phyloP scores from a whole-genome alignment of 1,140 invertebrate genomes.

The Oncopodura yosiiana region DNA sequence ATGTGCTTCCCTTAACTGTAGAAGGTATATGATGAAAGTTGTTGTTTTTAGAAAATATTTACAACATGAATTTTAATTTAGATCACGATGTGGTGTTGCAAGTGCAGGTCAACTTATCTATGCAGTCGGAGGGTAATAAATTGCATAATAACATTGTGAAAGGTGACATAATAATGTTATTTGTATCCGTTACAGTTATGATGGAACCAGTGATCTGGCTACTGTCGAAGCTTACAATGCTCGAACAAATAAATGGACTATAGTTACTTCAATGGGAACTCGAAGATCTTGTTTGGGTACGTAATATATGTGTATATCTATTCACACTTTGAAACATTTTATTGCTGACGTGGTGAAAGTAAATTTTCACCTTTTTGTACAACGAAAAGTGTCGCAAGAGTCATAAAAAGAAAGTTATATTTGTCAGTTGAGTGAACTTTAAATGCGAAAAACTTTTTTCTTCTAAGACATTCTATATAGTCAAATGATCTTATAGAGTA shows the following conservation, averaged over 20 bases:
- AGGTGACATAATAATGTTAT: not conserved
- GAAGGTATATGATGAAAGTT: constrained; percentile 31
- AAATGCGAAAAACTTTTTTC: no score
- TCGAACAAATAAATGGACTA: constrained; percentile 49
- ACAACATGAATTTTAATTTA: not conserved
- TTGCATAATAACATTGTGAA: not conserved
- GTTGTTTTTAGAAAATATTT: not conserved
- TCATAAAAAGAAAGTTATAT: no score
- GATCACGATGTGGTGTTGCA: constrained; percentile 54
- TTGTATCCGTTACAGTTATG: constrained; percentile 45
- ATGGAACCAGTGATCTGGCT: constrained; percentile 55
- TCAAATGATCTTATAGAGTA: no score
- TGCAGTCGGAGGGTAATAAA: constrained; percentile 51
- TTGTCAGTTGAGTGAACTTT: no score
- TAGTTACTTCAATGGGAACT: constrained; percentile 64
- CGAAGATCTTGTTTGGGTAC: constrained; percentile 57
- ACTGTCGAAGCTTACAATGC: constrained; percentile 58
- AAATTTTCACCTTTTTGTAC: not conserved
- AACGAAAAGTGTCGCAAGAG: no score
- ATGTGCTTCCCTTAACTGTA: constrained; percentile 53
- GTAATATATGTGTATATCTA: no score
- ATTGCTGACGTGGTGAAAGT: no score
- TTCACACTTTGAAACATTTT: no score
- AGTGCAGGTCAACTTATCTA: constrained; percentile 51
- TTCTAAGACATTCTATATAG: no score